phyloP scores from a whole-genome alignment of 2,888 invertebrate species.

The Epinotia nisella region DNA sequence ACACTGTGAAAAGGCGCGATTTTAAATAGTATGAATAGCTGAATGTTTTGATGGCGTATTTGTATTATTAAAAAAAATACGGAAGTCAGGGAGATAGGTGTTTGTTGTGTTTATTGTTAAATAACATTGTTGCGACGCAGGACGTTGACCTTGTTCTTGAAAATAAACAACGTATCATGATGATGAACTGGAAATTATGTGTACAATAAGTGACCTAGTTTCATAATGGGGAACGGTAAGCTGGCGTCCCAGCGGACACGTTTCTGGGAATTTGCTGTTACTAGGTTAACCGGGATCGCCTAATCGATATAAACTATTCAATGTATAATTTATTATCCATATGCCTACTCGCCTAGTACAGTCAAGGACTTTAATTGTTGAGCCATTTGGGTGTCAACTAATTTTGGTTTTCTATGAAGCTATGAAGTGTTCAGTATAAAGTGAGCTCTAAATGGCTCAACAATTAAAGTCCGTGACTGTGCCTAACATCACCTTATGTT shows the following conservation, averaged over 20 bases:
- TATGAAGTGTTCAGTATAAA: too few relatives aligned
- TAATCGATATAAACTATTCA: slow-evolving; percentile 24
- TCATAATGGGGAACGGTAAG: slow-evolving; percentile 24
- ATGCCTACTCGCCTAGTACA: neutral
- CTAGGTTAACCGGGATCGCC: slow-evolving; percentile 10
- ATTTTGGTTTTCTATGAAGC: too few relatives aligned
- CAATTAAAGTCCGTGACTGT: too few relatives aligned
- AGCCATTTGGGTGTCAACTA: too few relatives aligned
- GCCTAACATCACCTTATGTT: too few relatives aligned
- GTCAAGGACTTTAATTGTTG: too few relatives aligned
- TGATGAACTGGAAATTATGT: slow-evolving; percentile 17
- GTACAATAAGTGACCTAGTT: slow-evolving; percentile 31
- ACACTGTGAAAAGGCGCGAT: slow-evolving; percentile 56
- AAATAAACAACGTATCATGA: neutral
- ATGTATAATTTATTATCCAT: neutral
- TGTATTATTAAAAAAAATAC: slow-evolving; percentile 44
- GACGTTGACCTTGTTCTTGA: slow-evolving; percentile 35
- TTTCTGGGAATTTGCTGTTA: slow-evolving; percentile 18
- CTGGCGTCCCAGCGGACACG: slow-evolving; percentile 25
- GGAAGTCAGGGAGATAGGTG: slow-evolving; percentile 35
- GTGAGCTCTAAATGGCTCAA: too few relatives aligned
- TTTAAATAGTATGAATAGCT: slow-evolving; percentile 48
- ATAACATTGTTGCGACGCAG: slow-evolving; percentile 23
- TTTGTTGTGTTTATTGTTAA: slow-evolving; percentile 31
- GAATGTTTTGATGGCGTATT: slow-evolving; percentile 44